Conservation (phyloP, 2,888 invertebrate species). For the Plebejus anna region DNA sequence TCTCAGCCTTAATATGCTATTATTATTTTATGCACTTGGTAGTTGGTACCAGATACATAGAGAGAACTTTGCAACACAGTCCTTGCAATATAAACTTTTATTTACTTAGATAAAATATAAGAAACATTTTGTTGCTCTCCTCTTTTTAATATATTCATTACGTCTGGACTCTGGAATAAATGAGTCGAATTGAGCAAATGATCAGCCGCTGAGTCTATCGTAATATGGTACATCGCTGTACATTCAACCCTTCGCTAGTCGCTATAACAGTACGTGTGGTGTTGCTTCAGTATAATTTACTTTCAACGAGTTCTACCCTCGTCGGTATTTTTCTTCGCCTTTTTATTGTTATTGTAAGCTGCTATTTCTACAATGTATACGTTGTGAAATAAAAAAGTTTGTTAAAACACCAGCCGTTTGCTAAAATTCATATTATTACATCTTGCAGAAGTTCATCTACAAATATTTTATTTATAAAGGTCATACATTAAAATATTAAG, state of each 20-base stretch:
- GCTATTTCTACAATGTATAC: slow-evolving; percentile 1
- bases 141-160: too few species aligned
- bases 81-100: too few species aligned
- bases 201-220: not conserved
- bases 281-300: slow-evolving; percentile 17
- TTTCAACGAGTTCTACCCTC: slow-evolving; percentile 9
- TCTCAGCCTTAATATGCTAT: too few species aligned
- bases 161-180: too few species aligned
- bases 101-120: too few species aligned
- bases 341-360: slow-evolving; percentile 9
- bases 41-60: too few species aligned
- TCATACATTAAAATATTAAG: too few species aligned
- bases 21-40: too few species aligned
- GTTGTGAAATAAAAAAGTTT: not conserved
- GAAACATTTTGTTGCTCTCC: too few species aligned
- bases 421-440: not conserved
- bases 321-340: slow-evolving; percentile 12
- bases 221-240: not conserved
- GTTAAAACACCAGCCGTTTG: not conserved
- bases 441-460: not conserved
- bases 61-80: too few species aligned
- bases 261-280: not conserved
- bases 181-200: not conserved
- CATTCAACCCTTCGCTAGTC: not conserved
- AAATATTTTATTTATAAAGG: too few species aligned